phyloP scores from a whole-genome alignment of 2,113 vertebrate species.

The Odocoileus virginianus region DNA sequence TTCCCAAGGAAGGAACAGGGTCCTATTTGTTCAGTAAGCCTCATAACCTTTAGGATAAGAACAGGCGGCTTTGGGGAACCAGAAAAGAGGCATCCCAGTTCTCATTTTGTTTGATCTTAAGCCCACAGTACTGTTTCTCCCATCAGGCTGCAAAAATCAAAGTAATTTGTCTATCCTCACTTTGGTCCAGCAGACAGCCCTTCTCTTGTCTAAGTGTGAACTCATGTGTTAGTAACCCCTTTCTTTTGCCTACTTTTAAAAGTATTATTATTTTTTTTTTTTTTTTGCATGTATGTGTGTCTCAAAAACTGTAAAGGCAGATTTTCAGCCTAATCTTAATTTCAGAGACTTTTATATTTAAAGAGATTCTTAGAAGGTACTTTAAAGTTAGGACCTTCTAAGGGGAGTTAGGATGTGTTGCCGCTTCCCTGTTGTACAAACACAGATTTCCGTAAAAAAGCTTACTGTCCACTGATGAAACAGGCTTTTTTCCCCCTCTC shows the following conservation, averaged over 20 bases:
- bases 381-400: neutral
- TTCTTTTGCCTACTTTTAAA: neutral
- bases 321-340: neutral
- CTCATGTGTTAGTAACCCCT: rapidly evolving
- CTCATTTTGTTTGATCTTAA: conserved; percentile 29
- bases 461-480: neutral
- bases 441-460: neutral
- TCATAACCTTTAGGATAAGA: conserved; percentile 63
- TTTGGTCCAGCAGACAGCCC: neutral
- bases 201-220: neutral
- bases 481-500: neutral
- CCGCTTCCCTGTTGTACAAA: neutral
- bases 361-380: neutral
- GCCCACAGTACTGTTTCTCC: neutral
- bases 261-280: neutral
- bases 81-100: neutral
- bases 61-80: neutral
- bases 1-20: conserved; percentile 74
- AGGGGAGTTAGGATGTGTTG: neutral
- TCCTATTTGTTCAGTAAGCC: conserved; percentile 56
- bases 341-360: neutral
- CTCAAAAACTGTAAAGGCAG: neutral
- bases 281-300: neutral
- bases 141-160: neutral
- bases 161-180: neutral